Conservation (phyloP, 1,140 invertebrate species). For the Papilio polytes region DNA sequence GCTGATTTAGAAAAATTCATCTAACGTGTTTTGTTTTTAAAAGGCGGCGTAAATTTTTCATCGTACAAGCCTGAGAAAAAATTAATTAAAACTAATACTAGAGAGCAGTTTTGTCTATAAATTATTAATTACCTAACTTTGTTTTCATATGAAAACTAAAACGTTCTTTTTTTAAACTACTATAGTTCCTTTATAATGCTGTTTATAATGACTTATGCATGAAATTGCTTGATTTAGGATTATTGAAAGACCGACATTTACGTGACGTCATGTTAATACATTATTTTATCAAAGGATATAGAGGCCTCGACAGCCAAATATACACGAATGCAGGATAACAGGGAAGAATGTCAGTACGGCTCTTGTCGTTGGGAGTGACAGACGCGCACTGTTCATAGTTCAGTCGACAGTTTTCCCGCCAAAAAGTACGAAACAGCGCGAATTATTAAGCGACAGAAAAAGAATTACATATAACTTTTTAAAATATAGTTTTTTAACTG, state of each 20-base stretch:
- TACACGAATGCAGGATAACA: neutral
- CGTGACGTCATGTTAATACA: neutral
- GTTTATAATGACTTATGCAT: neutral
- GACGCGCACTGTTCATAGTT: constrained; percentile 45
- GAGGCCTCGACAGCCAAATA: neutral
- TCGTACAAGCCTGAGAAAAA: neutral
- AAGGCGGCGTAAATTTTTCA: too few species aligned
- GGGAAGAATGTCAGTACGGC: neutral
- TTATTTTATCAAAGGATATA: neutral
- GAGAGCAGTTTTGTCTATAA: neutral
- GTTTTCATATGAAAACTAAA: neutral
- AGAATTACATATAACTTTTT: neutral
- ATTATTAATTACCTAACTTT: neutral
- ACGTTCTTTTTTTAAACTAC: neutral
- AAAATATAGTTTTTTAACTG: constrained; percentile 3
- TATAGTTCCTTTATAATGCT: neutral
- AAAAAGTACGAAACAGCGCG: constrained; percentile 68
- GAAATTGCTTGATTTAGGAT: neutral
- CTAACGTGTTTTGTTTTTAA: neutral
- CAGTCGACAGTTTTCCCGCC: constrained; percentile 57
- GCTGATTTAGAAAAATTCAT: too few species aligned
- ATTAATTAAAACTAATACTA: constrained; percentile 8
- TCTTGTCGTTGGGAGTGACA: constrained; percentile 46
- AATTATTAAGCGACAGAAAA: constrained; percentile 5
- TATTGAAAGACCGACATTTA: neutral